Evolutionary conservation across 2,797 vertebrate genomes (phyloP).

Genomic region (Cirrhinus molitorella): DNA sequence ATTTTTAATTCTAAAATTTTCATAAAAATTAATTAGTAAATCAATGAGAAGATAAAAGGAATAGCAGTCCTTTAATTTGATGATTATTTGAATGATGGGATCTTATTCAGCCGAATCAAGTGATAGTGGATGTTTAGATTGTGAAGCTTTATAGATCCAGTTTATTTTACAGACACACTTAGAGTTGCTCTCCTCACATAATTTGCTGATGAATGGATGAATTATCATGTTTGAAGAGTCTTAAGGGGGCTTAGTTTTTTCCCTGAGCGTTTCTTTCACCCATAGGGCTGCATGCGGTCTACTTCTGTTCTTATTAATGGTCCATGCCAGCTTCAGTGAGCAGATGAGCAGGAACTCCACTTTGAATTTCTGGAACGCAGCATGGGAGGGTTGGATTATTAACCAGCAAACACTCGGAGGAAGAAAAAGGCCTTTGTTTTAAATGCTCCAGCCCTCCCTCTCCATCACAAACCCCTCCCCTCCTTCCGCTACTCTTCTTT

Average conservation of each 20-base stretch:
- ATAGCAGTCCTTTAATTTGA: background rate
- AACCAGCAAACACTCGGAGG: conserved; percentile 64
- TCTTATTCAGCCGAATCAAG: background rate
- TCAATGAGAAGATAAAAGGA: no score
- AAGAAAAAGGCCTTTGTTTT: conserved; percentile 78
- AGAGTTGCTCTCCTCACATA: conserved; percentile 13
- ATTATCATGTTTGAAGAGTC: conserved; percentile 37
- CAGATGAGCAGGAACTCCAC: conserved; percentile 71
- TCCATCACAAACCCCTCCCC: conserved; percentile 65
- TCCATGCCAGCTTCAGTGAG: conserved; percentile 60
- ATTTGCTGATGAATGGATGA: conserved; percentile 24
- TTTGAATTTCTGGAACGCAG: conserved; percentile 71
- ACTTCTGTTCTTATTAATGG: conserved; percentile 57
- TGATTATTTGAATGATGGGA: background rate
- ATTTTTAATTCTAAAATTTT: background rate
- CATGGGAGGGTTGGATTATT: conserved; percentile 65
- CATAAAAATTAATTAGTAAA: background rate
- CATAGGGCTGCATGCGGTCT: conserved; percentile 40
- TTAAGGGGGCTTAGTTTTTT: conserved; percentile 34
- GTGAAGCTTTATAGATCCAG: background rate
- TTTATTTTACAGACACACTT: background rate
- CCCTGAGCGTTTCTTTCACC: conserved; percentile 53
- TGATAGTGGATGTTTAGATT: background rate
- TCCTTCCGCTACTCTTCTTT: conserved; percentile 67
- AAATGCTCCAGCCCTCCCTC: conserved; percentile 69